phyloP scores from a whole-genome alignment of 2,797 vertebrate species.

The Ammospiza maritima region DNA sequence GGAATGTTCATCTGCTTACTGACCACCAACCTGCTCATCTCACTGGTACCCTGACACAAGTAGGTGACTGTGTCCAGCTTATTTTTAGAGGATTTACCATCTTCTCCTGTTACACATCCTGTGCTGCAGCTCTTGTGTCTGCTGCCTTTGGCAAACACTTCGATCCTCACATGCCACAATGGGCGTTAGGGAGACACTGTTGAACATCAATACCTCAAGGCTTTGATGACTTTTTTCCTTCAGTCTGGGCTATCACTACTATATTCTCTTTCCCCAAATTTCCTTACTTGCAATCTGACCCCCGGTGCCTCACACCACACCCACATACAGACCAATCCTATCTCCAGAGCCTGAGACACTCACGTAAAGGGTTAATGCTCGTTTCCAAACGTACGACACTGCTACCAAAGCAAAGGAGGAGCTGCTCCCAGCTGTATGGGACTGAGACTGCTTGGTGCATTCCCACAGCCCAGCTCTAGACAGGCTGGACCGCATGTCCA shows the following conservation, averaged over 20 bases:
- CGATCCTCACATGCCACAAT: neutral
- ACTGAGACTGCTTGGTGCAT: neutral
- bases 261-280: neutral
- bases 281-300: neutral
- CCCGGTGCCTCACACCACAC: neutral
- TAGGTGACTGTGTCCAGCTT: neutral
- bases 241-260: neutral
- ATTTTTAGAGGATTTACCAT: neutral
- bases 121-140: neutral
- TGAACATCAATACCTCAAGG: neutral
- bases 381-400: neutral
- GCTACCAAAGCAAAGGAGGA: neutral
- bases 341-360: neutral
- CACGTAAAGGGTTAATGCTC: neutral
- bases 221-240: neutral
- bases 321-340: neutral
- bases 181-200: neutral
- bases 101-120: neutral
- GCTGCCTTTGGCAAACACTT: neutral
- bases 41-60: neutral
- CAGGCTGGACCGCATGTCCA: rapidly evolving
- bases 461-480: neutral
- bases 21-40: neutral
- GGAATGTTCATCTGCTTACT: neutral
- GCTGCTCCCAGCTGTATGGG: rapidly evolving